Evolutionary conservation across 2,113 vertebrate genomes (phyloP).

Genomic region (Coryphaenoides rupestris): DNA sequence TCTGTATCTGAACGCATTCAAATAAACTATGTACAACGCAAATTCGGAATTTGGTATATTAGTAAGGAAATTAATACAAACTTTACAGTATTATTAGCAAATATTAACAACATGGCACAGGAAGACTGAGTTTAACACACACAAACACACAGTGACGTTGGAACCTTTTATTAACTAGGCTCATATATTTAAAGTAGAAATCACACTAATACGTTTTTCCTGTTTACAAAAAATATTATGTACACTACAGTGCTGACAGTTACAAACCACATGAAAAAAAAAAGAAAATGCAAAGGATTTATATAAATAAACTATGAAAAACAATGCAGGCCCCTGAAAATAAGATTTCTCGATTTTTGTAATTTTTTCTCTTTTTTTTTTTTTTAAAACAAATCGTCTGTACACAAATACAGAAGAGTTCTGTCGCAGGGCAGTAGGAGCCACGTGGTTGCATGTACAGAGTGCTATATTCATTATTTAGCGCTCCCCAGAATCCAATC

Average conservation of each 20-base stretch:
- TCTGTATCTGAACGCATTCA: too few species aligned
- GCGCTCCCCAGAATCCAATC: constrained; percentile 23
- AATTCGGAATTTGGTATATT: too few species aligned
- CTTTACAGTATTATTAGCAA: too few species aligned
- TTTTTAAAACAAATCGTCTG: constrained; percentile 77
- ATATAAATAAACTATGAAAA: constrained; percentile 96
- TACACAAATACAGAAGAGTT: constrained; percentile 74
- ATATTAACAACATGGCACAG: too few species aligned
- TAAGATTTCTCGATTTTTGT: constrained; percentile 73
- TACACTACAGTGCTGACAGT: constrained; percentile 98
- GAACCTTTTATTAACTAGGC: constrained; percentile 94
- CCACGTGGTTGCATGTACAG: constrained; percentile 83
- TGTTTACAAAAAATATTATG: constrained; percentile 86
- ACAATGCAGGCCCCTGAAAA: constrained; percentile 74
- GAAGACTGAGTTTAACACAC: background rate
- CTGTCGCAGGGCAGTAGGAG: constrained; percentile 86
- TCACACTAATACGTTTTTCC: constrained; percentile 88
- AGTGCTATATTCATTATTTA: constrained; percentile 70
- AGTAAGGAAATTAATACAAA: too few species aligned
- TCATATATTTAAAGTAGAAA: constrained; percentile 96
- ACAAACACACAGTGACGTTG: constrained; percentile 34
- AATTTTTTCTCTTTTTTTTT: constrained; percentile 87
- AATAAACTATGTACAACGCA: too few species aligned
- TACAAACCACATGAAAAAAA: constrained; percentile 72
- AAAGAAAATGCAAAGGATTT: constrained; percentile 41